Evolutionary conservation across 1,140 invertebrate genomes (phyloP).

Genomic region (Rhysida immarginata): DNA sequence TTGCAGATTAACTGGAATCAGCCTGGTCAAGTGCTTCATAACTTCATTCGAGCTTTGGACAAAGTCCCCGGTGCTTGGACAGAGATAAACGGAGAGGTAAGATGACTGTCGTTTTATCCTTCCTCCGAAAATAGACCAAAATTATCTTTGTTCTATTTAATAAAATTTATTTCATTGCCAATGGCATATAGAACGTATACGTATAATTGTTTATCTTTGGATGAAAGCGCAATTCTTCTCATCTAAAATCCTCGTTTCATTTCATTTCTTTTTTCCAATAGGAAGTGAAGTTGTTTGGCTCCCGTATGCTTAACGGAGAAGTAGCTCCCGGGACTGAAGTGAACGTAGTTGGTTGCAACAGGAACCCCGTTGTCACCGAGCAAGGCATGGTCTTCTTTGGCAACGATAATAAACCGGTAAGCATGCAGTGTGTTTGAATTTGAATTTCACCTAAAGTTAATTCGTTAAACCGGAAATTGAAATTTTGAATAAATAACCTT

Average conservation of each 20-base stretch:
- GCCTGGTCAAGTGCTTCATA: conserved; percentile 53
- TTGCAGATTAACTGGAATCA: conserved; percentile 62
- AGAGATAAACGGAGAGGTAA: conserved; percentile 44
- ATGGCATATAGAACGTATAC: too few species aligned
- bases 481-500: too few species aligned
- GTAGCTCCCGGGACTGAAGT: conserved; percentile 43
- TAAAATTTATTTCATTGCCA: too few species aligned
- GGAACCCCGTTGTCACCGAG: conserved; percentile 52
- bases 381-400: conserved; percentile 64
- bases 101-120: too few species aligned
- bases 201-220: too few species aligned
- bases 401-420: conserved; percentile 54
- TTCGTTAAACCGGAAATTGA: too few species aligned
- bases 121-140: too few species aligned
- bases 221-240: too few species aligned
- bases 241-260: too few species aligned
- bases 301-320: conserved; percentile 47
- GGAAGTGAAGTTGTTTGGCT: conserved; percentile 56
- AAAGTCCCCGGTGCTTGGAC: conserved; percentile 82
- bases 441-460: too few species aligned
- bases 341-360: conserved; percentile 41
- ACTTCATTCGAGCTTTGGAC: conserved; percentile 87
- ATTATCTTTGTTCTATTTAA: too few species aligned
- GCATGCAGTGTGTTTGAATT: too few species aligned
- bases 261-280: conserved; percentile 16